These are phyloP conservation scores for Malurus elegans DNA, from an alignment of 2,113 vertebrate genomes.

Conservation along the genomic window DNA sequence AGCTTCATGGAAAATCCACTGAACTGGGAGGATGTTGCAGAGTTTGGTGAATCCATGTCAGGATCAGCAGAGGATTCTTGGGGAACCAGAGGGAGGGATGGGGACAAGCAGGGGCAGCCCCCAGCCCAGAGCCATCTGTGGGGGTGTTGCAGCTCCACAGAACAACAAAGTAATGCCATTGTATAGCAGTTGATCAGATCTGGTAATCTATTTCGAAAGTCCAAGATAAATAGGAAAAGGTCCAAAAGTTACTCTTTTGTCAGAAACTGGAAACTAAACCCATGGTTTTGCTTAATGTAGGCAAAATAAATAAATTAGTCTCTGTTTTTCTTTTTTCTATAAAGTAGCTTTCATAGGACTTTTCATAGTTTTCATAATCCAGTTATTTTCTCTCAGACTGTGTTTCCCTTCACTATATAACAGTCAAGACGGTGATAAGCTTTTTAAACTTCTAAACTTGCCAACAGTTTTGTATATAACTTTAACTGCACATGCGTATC, in stretches of 20 bases:
- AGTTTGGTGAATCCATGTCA: background rate
- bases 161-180: background rate
- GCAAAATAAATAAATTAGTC: background rate
- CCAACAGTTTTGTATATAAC: background rate
- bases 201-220: background rate
- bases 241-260: background rate
- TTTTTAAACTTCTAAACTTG: background rate
- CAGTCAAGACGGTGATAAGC: background rate
- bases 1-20: background rate
- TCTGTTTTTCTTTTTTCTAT: background rate
- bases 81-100: background rate
- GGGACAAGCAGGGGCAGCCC: background rate
- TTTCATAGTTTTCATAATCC: background rate
- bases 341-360: background rate
- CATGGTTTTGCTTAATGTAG: background rate
- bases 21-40: background rate
- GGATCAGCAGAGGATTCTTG: background rate
- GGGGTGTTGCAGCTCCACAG: background rate
- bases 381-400: background rate
- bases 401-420: background rate
- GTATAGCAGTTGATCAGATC: background rate
- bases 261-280: background rate
- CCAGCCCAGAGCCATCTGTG: background rate
- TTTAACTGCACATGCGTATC: background rate
- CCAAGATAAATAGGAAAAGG: background rate